Evolutionary conservation across 2,113 vertebrate species (phyloP).

Genomic region (Camelus dromedarius): DNA sequence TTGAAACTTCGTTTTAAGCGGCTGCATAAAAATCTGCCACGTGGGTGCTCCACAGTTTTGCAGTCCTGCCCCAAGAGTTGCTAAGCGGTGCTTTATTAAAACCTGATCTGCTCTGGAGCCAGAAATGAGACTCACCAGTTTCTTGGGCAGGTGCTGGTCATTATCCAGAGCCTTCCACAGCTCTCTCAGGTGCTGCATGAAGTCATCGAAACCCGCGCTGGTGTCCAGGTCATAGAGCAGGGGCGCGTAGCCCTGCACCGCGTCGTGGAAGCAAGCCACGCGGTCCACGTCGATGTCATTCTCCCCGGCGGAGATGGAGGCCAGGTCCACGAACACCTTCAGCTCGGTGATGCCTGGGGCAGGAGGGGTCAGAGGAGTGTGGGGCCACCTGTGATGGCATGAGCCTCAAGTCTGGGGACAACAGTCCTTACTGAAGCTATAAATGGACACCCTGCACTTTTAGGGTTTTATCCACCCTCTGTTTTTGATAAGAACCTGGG

Average conservation of each 20-base stretch:
- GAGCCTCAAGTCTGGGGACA: fast-evolving
- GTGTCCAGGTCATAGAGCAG: slow-evolving; percentile 92
- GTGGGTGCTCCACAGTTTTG: fast-evolving
- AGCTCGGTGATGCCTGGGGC: slow-evolving; percentile 92
- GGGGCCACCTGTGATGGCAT: fast-evolving
- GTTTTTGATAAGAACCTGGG: not conserved
- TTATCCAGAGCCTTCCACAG: slow-evolving; percentile 96
- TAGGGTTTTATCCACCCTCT: not conserved
- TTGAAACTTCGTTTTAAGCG: fast-evolving
- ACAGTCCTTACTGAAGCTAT: fast-evolving
- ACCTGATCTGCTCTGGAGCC: fast-evolving
- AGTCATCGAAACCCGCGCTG: slow-evolving; percentile 86
- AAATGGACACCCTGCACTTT: fast-evolving
- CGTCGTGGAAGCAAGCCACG: slow-evolving; percentile 96
- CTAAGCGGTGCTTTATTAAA: fast-evolving
- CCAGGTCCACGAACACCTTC: slow-evolving; percentile 98
- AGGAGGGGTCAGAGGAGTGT: not conserved
- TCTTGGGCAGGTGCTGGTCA: slow-evolving; percentile 91
- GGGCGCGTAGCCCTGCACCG: slow-evolving; percentile 94
- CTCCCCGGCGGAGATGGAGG: slow-evolving; percentile 98
- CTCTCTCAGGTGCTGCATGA: slow-evolving; percentile 89
- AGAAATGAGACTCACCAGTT: slow-evolving; percentile 89
- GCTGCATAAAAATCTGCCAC: fast-evolving
- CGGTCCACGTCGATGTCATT: slow-evolving; percentile 97
- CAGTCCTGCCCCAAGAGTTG: fast-evolving